Percentiles rank a stretch among this genome's conserved stretches.
Evolutionary conservation across 2,797 vertebrate species (phyloP).

Genomic region (Aulostomus chinensis): DNA sequence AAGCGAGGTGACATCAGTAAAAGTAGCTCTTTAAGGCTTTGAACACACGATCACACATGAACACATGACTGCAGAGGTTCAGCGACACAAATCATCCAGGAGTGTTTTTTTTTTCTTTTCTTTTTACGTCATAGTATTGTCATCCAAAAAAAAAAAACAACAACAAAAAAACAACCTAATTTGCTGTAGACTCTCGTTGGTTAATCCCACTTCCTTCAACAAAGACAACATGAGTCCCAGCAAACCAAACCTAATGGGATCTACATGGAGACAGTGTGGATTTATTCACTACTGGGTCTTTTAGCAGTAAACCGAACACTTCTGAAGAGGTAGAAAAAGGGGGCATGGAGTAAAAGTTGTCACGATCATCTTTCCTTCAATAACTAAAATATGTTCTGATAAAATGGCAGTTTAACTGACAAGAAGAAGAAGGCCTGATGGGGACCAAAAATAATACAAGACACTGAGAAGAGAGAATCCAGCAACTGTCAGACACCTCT

Average conservation of each 20-base stretch:
- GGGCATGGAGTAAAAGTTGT: slow-evolving; percentile 21
- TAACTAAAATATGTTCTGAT: slow-evolving; percentile 5
- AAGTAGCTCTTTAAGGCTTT: slow-evolving; percentile 55
- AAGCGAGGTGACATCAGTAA: slow-evolving; percentile 36
- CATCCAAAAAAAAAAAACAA: slow-evolving; percentile 24
- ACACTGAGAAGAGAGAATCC: too few relatives aligned
- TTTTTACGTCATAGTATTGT: slow-evolving; percentile 18
- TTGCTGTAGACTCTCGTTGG: slow-evolving; percentile 15
- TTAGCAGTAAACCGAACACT: slow-evolving; percentile 44
- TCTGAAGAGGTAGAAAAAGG: slow-evolving; percentile 62
- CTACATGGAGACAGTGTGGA: slow-evolving; percentile 22
- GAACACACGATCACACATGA: slow-evolving; percentile 42
- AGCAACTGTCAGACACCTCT: too few relatives aligned
- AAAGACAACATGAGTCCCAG: slow-evolving; percentile 21
- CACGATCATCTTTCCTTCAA: slow-evolving; percentile 21
- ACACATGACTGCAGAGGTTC: slow-evolving; percentile 34
- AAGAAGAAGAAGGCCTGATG: not conserved
- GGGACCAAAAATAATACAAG: not conserved
- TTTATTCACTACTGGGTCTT: slow-evolving; percentile 2
- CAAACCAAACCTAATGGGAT: slow-evolving; percentile 11
- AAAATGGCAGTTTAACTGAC: slow-evolving; percentile 3
- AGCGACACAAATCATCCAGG: slow-evolving; percentile 43
- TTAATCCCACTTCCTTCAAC: slow-evolving; percentile 6
- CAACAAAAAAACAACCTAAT: too few relatives aligned
- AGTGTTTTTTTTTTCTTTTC: slow-evolving; percentile 10